Evolutionary conservation across 2,113 vertebrate genomes (phyloP).

Genomic region (Phaetusa simplex): DNA sequence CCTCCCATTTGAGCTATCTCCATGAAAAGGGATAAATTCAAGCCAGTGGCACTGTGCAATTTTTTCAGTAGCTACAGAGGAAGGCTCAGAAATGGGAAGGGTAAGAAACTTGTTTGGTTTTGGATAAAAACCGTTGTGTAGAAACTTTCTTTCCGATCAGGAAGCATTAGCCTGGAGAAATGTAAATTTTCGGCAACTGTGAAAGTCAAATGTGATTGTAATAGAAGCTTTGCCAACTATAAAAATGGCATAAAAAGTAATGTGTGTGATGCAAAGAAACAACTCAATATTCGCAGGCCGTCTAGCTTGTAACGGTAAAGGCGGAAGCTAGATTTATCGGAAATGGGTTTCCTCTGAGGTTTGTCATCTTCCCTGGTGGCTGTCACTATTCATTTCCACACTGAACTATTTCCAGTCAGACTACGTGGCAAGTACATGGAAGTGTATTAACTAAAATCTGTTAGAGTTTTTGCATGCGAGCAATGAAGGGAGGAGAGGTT

Average conservation of each 20-base stretch:
- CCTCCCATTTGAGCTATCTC: not conserved
- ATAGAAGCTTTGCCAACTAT: not conserved
- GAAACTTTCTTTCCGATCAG: not conserved
- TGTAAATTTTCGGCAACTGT: not conserved
- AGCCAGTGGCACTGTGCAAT: too few species aligned
- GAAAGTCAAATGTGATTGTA: not conserved
- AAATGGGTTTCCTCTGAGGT: constrained; percentile 3
- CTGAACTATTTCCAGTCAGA: constrained; percentile 23
- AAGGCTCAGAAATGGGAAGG: not conserved
- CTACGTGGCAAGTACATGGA: not conserved
- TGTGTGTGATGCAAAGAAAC: not conserved
- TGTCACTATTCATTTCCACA: constrained; percentile 47
- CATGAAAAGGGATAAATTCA: not conserved
- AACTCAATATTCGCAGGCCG: not conserved
- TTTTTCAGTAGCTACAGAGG: not conserved
- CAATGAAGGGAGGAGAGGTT: not conserved
- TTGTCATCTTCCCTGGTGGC: constrained; percentile 55
- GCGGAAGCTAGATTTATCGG: not conserved
- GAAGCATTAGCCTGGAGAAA: not conserved
- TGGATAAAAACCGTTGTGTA: not conserved
- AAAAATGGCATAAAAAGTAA: not conserved
- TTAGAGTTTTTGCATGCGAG: not conserved
- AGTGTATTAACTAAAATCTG: not conserved
- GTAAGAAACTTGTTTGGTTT: not conserved
- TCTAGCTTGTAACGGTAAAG: not conserved